These are phyloP conservation scores for Cyrtodaria siliqua DNA, from an alignment of 2,888 invertebrate species.

Conservation along the genomic window DNA sequence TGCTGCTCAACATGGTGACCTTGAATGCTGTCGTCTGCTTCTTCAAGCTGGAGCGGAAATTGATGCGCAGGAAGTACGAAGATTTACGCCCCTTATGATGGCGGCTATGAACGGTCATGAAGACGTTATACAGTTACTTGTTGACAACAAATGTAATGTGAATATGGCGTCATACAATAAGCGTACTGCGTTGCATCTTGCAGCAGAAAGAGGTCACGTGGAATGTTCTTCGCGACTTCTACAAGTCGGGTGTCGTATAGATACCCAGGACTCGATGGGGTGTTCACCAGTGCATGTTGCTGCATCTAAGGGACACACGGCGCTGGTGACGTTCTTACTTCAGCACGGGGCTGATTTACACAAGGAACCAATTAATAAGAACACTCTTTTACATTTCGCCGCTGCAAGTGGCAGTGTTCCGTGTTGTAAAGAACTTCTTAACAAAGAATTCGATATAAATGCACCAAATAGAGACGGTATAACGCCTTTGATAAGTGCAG, in stretches of 20 bases:
- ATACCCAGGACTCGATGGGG: slow-evolving; percentile 78
- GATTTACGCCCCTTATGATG: slow-evolving; percentile 85
- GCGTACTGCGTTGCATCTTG: slow-evolving; percentile 80
- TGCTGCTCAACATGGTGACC: slow-evolving; percentile 79
- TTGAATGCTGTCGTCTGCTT: slow-evolving; percentile 75
- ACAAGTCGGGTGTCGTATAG: slow-evolving; percentile 75
- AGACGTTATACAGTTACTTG: slow-evolving; percentile 74
- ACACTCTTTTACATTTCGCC: slow-evolving; percentile 80
- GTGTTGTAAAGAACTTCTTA: slow-evolving; percentile 75
- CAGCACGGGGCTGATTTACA: slow-evolving; percentile 72
- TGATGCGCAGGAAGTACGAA: slow-evolving; percentile 81
- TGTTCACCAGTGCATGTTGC: slow-evolving; percentile 83
- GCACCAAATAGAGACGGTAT: slow-evolving; percentile 77
- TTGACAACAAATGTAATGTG: slow-evolving; percentile 79
- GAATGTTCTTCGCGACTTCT: slow-evolving; percentile 75
- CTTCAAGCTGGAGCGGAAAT: slow-evolving; percentile 80
- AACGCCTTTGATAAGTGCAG: slow-evolving; percentile 79
- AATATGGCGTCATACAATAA: slow-evolving; percentile 80
- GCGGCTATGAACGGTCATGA: slow-evolving; percentile 81
- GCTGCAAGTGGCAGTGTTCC: slow-evolving; percentile 78
- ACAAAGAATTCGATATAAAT: slow-evolving; percentile 72
- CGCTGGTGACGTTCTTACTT: slow-evolving; percentile 78
- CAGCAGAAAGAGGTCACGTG: slow-evolving; percentile 78
- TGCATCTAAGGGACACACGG: slow-evolving; percentile 77
- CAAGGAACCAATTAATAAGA: slow-evolving; percentile 73